These are phyloP conservation scores for Cynoglossus semilaevis DNA, from an alignment of 2,113 vertebrate species.

Conservation along the genomic window DNA sequence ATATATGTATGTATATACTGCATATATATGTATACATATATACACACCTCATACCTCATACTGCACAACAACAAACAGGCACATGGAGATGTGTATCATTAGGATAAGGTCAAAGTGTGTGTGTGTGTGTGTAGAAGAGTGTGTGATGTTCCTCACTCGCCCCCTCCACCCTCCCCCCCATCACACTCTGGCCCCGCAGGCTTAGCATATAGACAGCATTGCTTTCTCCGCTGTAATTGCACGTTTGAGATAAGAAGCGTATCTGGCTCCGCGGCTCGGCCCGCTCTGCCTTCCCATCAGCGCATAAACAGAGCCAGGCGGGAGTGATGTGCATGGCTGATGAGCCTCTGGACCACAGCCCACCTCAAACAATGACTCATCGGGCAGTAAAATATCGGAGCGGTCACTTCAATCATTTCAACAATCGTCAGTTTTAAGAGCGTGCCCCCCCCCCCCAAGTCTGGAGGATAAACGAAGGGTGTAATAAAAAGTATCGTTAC, in stretches of 20 bases:
- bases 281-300: constrained; percentile 56
- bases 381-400: no score
- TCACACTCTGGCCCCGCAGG: constrained; percentile 37
- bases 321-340: constrained; percentile 63
- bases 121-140: constrained; percentile 26
- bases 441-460: no score
- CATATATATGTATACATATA: no score
- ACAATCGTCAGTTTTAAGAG: no score
- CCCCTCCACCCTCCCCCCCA: no score
- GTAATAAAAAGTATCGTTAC: constrained; percentile 7
- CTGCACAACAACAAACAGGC: constrained; percentile 9
- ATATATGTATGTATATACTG: no score
- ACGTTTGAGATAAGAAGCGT: constrained; percentile 66
- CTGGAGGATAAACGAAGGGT: no score
- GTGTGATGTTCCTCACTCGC: constrained; percentile 44
- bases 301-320: constrained; percentile 32
- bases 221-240: constrained; percentile 60
- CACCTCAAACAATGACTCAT: constrained; percentile 20
- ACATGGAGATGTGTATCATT: constrained; percentile 35
- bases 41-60: no score
- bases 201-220: constrained; percentile 57
- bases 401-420: no score
- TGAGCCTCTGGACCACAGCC: constrained; percentile 42
- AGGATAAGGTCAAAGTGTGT: constrained; percentile 29
- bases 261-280: constrained; percentile 62